Conservation (phyloP, 2,797 vertebrate genomes). For the Pseudochirops cupreus region DNA sequence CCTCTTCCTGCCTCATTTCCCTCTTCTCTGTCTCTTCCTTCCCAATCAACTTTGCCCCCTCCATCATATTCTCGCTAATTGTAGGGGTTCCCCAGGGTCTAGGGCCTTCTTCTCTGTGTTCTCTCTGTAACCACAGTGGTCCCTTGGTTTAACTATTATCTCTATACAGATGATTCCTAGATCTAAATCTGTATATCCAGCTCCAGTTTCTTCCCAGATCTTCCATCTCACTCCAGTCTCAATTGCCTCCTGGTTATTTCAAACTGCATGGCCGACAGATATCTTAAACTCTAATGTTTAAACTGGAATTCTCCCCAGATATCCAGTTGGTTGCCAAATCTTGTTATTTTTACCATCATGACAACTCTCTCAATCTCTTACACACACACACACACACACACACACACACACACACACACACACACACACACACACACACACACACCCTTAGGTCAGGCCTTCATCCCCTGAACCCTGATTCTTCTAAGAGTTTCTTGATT, state of each 20-base stretch:
- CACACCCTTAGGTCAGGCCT: neutral
- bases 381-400: too few relatives aligned
- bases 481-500: neutral
- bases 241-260: neutral
- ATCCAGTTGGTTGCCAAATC: neutral
- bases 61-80: neutral
- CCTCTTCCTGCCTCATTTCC: neutral
- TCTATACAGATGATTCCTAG: neutral
- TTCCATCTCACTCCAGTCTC: neutral
- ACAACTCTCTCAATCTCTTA: neutral
- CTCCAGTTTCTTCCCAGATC: neutral
- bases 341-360: neutral
- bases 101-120: neutral
- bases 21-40: neutral
- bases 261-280: neutral
- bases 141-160: neutral
- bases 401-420: too few relatives aligned
- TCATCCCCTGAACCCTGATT: neutral
- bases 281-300: neutral
- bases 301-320: neutral
- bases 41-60: neutral
- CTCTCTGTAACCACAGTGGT: neutral
- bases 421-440: too few relatives aligned
- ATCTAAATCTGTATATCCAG: neutral
- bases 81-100: neutral